Conservation (phyloP, 2,113 vertebrate genomes). For the Oreocharis arfaki region DNA sequence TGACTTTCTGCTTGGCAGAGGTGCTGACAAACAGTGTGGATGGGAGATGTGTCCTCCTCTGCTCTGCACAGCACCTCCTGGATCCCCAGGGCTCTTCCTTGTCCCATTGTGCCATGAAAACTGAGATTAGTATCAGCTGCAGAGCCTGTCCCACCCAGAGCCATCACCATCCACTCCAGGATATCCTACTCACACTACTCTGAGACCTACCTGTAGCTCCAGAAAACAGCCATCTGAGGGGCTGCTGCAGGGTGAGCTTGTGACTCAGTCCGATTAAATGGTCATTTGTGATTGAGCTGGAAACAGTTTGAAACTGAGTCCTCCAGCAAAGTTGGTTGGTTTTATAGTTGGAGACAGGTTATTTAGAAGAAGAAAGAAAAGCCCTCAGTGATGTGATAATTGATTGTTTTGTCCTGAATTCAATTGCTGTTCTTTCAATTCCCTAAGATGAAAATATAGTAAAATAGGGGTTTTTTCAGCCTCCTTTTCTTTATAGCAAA, state of each 20-base stretch:
- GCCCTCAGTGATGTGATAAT: not conserved
- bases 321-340: not conserved
- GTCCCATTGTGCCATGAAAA: not conserved
- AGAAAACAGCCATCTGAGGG: not conserved
- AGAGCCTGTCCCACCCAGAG: not conserved
- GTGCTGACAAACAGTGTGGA: not conserved
- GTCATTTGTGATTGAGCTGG: not conserved
- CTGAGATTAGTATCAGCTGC: not conserved
- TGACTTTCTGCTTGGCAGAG: not conserved
- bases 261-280: not conserved
- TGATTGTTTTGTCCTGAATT: not conserved
- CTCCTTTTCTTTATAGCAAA: not conserved
- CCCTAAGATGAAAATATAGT: not conserved
- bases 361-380: not conserved
- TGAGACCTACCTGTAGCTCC: not conserved
- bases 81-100: not conserved
- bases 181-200: not conserved
- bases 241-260: not conserved
- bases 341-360: not conserved
- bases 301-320: not conserved
- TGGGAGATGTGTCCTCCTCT: not conserved
- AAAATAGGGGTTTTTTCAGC: not conserved
- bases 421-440: not conserved
- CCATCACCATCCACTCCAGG: fast-evolving
- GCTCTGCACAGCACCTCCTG: not conserved